Percentiles rank a stretch among this genome's conserved stretches.
These are phyloP conservation scores for Lithophane ornitopus DNA, from an alignment of 2,888 invertebrate genomes.

Conservation along the genomic window DNA sequence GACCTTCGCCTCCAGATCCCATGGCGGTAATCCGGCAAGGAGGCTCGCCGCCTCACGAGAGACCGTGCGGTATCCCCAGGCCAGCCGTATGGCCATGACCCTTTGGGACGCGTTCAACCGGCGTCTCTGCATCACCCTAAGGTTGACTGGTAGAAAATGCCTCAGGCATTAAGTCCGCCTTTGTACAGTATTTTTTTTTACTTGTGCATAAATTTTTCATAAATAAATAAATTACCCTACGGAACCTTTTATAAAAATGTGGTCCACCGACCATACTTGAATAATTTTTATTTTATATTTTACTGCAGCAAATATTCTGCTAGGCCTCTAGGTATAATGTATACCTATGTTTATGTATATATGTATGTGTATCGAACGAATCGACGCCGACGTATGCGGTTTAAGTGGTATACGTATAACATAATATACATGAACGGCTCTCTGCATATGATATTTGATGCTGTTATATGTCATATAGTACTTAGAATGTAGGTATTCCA, in stretches of 20 bases:
- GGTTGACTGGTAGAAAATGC: too few species aligned
- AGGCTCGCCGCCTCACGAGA: too few species aligned
- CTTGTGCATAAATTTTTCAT: too few species aligned
- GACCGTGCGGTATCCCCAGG: too few species aligned
- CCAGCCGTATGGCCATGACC: too few species aligned
- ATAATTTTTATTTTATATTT: constrained; percentile 64
- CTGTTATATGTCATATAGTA: neutral
- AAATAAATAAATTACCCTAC: constrained; percentile 3
- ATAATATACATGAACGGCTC: constrained; percentile 12
- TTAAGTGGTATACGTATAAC: constrained; percentile 5
- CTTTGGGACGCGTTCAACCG: too few species aligned
- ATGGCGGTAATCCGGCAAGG: too few species aligned
- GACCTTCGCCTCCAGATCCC: too few species aligned
- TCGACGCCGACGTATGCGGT: constrained; percentile 21
- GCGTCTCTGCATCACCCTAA: too few species aligned
- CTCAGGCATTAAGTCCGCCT: too few species aligned
- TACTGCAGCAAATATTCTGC: constrained; percentile 62
- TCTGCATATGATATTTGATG: constrained; percentile 6
- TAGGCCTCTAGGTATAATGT: neutral
- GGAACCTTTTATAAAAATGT: constrained; percentile 25
- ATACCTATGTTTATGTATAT: neutral
- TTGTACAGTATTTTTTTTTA: too few species aligned
- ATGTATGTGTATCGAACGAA: neutral
- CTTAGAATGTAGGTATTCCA: neutral
- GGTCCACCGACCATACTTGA: constrained; percentile 15